phyloP scores from a whole-genome alignment of 30 jellyfish, hydroid and myxozoan genomes.

The Pelagia noctiluca region DNA sequence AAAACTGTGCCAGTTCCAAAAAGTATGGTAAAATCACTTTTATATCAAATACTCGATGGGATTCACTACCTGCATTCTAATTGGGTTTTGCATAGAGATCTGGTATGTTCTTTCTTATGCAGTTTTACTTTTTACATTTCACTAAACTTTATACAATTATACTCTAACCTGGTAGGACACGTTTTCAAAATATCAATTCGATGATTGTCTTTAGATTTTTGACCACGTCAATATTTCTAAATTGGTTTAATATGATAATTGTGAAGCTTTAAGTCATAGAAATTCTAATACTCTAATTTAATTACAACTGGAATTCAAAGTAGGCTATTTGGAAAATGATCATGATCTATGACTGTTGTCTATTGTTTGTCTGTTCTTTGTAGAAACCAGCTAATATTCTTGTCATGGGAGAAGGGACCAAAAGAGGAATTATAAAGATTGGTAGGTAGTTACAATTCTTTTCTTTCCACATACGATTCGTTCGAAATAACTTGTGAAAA shows the following conservation, averaged over 20 bases:
- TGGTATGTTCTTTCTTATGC: constrained; percentile 63
- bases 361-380: background rate
- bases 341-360: no score
- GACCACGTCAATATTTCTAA: no score
- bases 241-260: no score
- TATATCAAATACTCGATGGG: constrained; percentile 93
- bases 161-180: background rate
- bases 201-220: no score
- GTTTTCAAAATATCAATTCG: no score
- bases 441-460: constrained; percentile 49
- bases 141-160: background rate
- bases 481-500: no score
- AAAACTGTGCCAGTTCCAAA: constrained; percentile 79
- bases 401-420: constrained; percentile 97
- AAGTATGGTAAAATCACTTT: constrained; percentile 91
- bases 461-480: background rate
- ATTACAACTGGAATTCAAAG: no score
- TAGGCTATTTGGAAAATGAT: no score
- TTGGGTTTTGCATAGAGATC: constrained; percentile 95
- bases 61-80: constrained; percentile 93
- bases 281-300: no score
- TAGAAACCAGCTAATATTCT: constrained; percentile 97
- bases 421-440: constrained; percentile 92
- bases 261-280: no score
- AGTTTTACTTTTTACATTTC: background rate